Evolutionary conservation across 2,797 vertebrate species (phyloP), one percentile per base, ranked within the genome.

Genomic region (Leptodactylus fallax): DNA sequence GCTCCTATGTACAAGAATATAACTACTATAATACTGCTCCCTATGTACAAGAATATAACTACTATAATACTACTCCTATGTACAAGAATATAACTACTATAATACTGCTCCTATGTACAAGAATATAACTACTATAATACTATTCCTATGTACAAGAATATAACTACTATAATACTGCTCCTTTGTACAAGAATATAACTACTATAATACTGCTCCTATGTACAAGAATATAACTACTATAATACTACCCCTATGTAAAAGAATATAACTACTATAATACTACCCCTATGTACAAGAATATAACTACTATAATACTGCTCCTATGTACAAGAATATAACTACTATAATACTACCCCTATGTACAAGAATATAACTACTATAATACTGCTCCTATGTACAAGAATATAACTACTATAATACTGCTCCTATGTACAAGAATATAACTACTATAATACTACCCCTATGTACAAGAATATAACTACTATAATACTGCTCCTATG

Each of bases 361-460:
- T 61, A 58, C 56, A 58, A 11, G 56, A 58, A 58, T 63, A 63
- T 63, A 63, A 23, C 61, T 63, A 63, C 61, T 63, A 63, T 63
- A n/a, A 63, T 63, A 23, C 61, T 63, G 21, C 9, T 14, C 36
- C 67, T 71, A 71, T 71, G 13, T 71, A 71, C 67, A 71, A 45
- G 67, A 71, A 45, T 71, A 71, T 71, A 71, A 71, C 67, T 71
- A 71, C 27, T 71, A 71, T 71, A 71, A 71, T 71, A 71, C 67
- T 71, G 27, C 27, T 19, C 67, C 65, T 69, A 69, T 69, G 12
- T 69, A 69, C 65, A 69, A 69, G 65, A 69, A 69, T 69, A 69
- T 69, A 69, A 69, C 65, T 27, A 36, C 23, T 69, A 69, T 69
- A 69, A 69, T 69, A 69, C 65, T 69, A 25, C 63, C 8, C 63